Conservation (phyloP, 2,888 invertebrate genomes). For the Drosophila parthenogenetica region DNA sequence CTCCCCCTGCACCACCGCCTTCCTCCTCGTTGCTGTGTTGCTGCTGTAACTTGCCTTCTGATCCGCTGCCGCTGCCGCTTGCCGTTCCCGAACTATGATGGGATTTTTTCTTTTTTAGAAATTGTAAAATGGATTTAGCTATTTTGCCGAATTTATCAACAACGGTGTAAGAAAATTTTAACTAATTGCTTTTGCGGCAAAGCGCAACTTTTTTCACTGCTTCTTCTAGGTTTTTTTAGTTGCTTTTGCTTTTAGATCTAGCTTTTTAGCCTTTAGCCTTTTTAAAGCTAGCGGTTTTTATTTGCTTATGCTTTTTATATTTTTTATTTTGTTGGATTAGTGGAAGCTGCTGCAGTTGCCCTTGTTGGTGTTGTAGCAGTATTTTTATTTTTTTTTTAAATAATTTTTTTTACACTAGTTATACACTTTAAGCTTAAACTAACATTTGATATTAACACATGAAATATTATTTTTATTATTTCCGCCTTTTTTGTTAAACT, state of each 20-base stretch:
- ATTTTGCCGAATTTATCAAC: slow-evolving; percentile 83
- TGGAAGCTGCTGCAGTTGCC: slow-evolving; percentile 38
- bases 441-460: slow-evolving; percentile 79
- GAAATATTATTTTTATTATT: slow-evolving; percentile 32
- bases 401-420: slow-evolving; percentile 63
- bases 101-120: slow-evolving; percentile 84
- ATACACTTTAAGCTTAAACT: slow-evolving; percentile 76
- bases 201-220: slow-evolving; percentile 50
- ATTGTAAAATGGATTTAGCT: slow-evolving; percentile 85
- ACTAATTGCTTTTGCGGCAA: slow-evolving; percentile 46
- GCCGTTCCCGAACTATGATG: slow-evolving; percentile 79
- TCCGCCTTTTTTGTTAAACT: slow-evolving; percentile 24
- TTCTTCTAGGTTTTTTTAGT: slow-evolving; percentile 11
- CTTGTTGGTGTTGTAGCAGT: slow-evolving; percentile 22
- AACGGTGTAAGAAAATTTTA: slow-evolving; percentile 63
- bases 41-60: slow-evolving; percentile 75
- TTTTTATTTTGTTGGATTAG: slow-evolving; percentile 44
- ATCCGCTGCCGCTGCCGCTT: slow-evolving; percentile 68
- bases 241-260: slow-evolving; percentile 10
- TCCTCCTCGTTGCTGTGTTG: slow-evolving; percentile 80
- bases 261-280: slow-evolving; percentile 13
- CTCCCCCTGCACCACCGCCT: slow-evolving; percentile 80
- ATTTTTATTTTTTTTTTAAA: slow-evolving; percentile 15
- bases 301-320: slow-evolving; percentile 7
- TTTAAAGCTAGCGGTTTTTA: slow-evolving; percentile 8